phyloP scores from a whole-genome alignment of 1,140 invertebrate genomes.

The Tetranychus urticae region DNA sequence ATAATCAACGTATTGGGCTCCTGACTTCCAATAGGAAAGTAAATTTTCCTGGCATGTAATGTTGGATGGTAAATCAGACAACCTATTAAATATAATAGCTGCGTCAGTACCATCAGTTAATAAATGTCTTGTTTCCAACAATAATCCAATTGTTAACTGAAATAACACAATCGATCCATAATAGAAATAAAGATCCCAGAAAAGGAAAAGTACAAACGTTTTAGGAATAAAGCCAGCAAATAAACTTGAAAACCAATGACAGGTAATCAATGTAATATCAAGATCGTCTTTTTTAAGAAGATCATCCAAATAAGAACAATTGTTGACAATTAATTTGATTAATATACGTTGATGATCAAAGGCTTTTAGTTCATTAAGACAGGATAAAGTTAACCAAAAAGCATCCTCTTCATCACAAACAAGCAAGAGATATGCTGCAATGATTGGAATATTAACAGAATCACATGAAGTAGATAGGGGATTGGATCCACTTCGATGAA shows the following conservation, averaged over 20 bases:
- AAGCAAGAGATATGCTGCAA: constrained; percentile 77
- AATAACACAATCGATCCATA: constrained; percentile 88
- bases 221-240: constrained; percentile 85
- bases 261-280: constrained; percentile 45
- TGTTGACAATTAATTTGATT: neutral
- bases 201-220: constrained; percentile 73
- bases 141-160: constrained; percentile 77
- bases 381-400: constrained; percentile 95
- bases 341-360: neutral
- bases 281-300: constrained; percentile 69
- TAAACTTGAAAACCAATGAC: constrained; percentile 95
- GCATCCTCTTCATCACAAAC: constrained; percentile 94
- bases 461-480: neutral
- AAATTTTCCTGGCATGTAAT: constrained; percentile 66
- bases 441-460: constrained; percentile 18
- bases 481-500: constrained; percentile 21
- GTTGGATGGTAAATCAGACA: constrained; percentile 79
- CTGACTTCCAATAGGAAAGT: constrained; percentile 18
- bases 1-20: neutral
- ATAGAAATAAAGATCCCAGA: constrained; percentile 90
- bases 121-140: constrained; percentile 79
- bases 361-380: constrained; percentile 66
- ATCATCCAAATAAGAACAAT: constrained; percentile 25
- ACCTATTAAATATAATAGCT: constrained; percentile 84
- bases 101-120: constrained; percentile 82